Evolutionary conservation across 2,797 vertebrate genomes (phyloP).

Genomic region (Crax fasciolata): DNA sequence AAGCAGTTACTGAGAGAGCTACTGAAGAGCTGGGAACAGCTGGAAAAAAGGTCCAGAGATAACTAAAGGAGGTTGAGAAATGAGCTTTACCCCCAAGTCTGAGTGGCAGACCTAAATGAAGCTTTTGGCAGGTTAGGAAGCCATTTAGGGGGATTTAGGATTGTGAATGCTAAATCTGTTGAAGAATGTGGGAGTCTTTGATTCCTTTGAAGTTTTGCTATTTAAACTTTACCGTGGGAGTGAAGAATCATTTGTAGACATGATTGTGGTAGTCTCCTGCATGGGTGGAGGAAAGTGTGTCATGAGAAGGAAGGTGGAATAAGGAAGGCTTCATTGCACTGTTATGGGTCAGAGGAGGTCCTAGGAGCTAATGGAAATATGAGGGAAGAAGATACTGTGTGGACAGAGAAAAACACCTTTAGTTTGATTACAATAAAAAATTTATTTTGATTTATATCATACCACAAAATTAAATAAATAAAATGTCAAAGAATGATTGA

Average conservation of each 20-base stretch:
- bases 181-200: not conserved
- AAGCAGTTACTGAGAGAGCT: not conserved
- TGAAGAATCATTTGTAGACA: not conserved
- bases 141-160: not conserved
- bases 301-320: not conserved
- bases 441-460: conserved; percentile 72
- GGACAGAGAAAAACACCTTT: not conserved
- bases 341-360: not conserved
- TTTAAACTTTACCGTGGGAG: not conserved
- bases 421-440: conserved; percentile 57
- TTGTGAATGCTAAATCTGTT: not conserved
- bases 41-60: not conserved
- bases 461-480: conserved; percentile 77
- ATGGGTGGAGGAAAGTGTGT: too few species aligned
- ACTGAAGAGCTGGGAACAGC: not conserved
- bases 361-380: not conserved
- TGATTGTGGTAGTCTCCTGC: not conserved
- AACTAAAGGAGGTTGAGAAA: not conserved
- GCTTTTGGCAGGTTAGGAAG: not conserved
- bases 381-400: not conserved
- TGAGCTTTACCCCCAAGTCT: not conserved
- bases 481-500: conserved; percentile 39
- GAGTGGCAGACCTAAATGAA: not conserved
- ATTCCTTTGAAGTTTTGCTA: not conserved
- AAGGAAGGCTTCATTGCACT: not conserved